Evolutionary conservation across 2,113 vertebrate species (phyloP).

Genomic region (Megaleporinus macrocephalus): DNA sequence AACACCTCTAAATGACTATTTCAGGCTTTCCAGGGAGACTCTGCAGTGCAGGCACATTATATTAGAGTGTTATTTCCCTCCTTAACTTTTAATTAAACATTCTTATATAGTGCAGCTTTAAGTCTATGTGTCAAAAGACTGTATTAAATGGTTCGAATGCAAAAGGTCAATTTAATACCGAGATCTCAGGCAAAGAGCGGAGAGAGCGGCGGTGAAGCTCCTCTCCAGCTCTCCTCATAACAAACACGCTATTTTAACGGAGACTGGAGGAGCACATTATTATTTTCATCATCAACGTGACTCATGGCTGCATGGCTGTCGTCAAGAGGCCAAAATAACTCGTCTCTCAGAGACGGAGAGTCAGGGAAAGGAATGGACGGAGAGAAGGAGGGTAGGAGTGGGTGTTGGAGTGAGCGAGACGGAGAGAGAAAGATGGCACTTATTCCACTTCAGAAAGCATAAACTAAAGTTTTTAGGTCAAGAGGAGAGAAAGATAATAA

Average conservation of each 20-base stretch:
- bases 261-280: slow-evolving; percentile 13
- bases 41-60: too few relatives aligned
- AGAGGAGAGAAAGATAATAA: neutral
- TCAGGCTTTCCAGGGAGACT: too few relatives aligned
- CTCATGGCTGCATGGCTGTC: slow-evolving; percentile 45
- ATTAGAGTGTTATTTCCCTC: too few relatives aligned
- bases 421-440: neutral
- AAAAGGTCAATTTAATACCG: neutral
- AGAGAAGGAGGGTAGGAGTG: neutral
- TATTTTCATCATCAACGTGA: slow-evolving; percentile 35
- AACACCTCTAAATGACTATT: too few relatives aligned
- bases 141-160: neutral
- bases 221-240: neutral
- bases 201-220: neutral
- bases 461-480: neutral
- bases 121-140: neutral
- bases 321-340: slow-evolving; percentile 36
- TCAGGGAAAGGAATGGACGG: neutral
- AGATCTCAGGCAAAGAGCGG: neutral
- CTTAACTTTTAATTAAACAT: too few relatives aligned
- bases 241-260: slow-evolving; percentile 33
- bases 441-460: slow-evolving; percentile 22
- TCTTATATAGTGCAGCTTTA: too few relatives aligned
- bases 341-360: neutral
- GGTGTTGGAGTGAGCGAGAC: neutral